Conservation (phyloP, 2,888 invertebrate genomes). For the Theretra japonica region DNA sequence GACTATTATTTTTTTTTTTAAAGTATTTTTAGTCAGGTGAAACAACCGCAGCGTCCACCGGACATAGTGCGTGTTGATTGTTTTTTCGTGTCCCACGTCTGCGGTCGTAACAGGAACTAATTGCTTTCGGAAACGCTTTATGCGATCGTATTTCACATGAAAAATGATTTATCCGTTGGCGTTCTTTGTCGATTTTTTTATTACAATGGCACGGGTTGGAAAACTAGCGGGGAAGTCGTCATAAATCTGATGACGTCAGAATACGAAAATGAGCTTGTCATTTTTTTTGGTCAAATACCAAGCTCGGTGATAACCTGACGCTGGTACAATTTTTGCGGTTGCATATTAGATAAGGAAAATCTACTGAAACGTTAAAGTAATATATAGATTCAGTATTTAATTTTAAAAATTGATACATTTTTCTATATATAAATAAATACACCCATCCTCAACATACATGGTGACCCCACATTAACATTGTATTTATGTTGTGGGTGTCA, state of each 20-base stretch:
- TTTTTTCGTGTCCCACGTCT: constrained; percentile 70
- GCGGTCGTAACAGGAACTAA: constrained; percentile 80
- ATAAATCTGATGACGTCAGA: background rate
- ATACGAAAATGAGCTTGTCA: background rate
- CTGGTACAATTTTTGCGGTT: too few species aligned
- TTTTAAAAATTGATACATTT: too few species aligned
- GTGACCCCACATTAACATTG: too few species aligned
- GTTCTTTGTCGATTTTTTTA: constrained; percentile 57
- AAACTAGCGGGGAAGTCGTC: background rate
- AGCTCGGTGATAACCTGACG: background rate
- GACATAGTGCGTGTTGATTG: constrained; percentile 50
- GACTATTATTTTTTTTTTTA: background rate
- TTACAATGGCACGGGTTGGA: constrained; percentile 19
- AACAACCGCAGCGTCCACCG: constrained; percentile 35
- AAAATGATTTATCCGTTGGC: constrained; percentile 77
- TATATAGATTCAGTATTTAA: too few species aligned
- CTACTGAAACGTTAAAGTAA: too few species aligned
- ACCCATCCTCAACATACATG: too few species aligned
- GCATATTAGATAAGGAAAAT: too few species aligned
- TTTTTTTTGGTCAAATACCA: background rate
- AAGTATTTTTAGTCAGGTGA: background rate
- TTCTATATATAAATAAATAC: too few species aligned
- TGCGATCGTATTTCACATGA: constrained; percentile 82
- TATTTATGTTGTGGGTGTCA: too few species aligned
- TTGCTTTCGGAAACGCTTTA: constrained; percentile 84